Percentiles rank a stretch among this genome's conserved stretches.
These are phyloP conservation scores for Chirona hameri DNA, from an alignment of 2,888 invertebrate species.

Conservation along the genomic window DNA sequence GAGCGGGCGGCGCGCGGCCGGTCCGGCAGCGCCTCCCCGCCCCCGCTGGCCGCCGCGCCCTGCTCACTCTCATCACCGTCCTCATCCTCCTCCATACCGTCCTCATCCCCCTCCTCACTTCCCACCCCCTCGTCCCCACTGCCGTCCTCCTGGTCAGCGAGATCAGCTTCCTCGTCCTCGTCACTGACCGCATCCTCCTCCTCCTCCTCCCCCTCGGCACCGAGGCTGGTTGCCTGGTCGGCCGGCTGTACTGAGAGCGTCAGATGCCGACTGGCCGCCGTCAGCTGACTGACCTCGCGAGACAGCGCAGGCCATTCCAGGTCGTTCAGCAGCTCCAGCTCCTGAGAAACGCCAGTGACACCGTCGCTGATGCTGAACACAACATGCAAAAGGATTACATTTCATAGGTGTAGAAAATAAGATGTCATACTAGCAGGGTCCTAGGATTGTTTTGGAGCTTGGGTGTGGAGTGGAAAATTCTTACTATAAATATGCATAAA, in stretches of 20 bases:
- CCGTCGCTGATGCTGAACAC: too few relatives aligned
- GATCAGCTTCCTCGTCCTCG: slow-evolving; percentile 34
- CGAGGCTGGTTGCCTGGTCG: background rate
- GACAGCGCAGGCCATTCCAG: slow-evolving; percentile 37
- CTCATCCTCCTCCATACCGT: slow-evolving; percentile 42
- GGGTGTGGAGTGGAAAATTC: too few relatives aligned
- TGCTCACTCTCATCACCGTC: slow-evolving; percentile 43
- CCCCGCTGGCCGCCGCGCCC: slow-evolving; percentile 39
- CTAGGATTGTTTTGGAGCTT: too few relatives aligned
- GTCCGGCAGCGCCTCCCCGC: slow-evolving; percentile 35
- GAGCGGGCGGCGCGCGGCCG: slow-evolving; percentile 26
- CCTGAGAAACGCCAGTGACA: too few relatives aligned
- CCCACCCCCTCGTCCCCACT: too few relatives aligned
- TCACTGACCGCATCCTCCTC: slow-evolving; percentile 38
- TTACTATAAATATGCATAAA: too few relatives aligned
- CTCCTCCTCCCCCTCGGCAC: slow-evolving; percentile 28
- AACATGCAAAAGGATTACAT: too few relatives aligned
- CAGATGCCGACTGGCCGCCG: slow-evolving; percentile 25
- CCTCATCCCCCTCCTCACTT: slow-evolving; percentile 30
- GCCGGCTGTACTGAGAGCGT: slow-evolving; percentile 35
- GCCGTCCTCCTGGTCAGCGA: slow-evolving; percentile 37
- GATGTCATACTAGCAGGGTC: too few relatives aligned
- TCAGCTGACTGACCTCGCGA: slow-evolving; percentile 37
- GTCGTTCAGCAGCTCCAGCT: slow-evolving; percentile 30
- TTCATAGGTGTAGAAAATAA: too few relatives aligned